Conservation (phyloP, 1,140 invertebrate genomes). For the Subanguina moxae region DNA sequence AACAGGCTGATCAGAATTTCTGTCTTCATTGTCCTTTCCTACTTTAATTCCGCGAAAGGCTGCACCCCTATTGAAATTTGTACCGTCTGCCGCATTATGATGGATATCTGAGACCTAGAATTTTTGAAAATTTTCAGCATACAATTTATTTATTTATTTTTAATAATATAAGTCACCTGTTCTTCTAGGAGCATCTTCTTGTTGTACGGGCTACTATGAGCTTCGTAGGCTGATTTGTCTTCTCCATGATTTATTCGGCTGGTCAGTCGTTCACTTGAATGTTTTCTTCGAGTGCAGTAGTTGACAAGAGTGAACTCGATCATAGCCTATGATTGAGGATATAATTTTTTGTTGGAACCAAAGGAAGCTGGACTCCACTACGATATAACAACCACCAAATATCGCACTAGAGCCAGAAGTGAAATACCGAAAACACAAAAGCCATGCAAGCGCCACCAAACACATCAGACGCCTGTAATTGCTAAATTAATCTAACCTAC, state of each 20-base stretch:
- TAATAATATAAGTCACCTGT: constrained; percentile 12
- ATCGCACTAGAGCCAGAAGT: too few species aligned
- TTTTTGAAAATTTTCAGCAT: too few species aligned
- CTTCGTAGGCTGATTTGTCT: background rate
- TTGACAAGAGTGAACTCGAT: constrained; percentile 55
- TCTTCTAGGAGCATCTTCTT: background rate
- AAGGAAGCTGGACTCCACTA: too few species aligned
- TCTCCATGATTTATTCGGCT: constrained; percentile 39
- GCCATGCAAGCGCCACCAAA: constrained; percentile 57
- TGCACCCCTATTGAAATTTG: background rate
- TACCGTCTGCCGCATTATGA: background rate
- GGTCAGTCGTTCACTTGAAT: constrained; percentile 29
- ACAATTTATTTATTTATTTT: too few species aligned
- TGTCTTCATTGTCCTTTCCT: background rate
- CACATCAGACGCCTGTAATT: constrained; percentile 53
- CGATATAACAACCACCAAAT: too few species aligned
- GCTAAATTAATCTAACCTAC: constrained; percentile 31
- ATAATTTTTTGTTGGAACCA: too few species aligned
- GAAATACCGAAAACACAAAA: constrained; percentile 46
- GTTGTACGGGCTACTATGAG: background rate
- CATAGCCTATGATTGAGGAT: constrained; percentile 18
- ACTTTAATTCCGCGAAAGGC: constrained; percentile 11
- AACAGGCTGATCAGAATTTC: constrained; percentile 11
- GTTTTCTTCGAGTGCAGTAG: constrained; percentile 48
- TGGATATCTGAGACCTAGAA: background rate